Base-by-base conservation (phyloP, 2,113 vertebrate species). In the Blennius ocellaris region DNA sequence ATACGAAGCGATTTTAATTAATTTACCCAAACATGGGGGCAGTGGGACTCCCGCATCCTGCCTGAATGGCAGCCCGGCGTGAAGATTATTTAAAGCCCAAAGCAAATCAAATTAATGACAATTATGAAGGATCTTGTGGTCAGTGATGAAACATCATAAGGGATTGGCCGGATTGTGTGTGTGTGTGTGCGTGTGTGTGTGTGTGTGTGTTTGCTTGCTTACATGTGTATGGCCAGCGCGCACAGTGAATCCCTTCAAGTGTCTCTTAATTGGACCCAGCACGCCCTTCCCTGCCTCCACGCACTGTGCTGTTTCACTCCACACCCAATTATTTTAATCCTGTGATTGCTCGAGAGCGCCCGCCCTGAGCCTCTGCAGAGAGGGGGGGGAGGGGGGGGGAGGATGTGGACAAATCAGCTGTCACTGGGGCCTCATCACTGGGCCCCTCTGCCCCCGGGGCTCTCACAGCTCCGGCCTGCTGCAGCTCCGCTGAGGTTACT, bases 221-320 rank as follows among this genome's bases (percentile, higher is more conserved):
- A 17, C 52, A 78, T 61, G 62, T 9, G 43, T 57, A 21, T 60
- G 65, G 45, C 41, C 15, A 59, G 89, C 92, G 93, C 92, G 91
- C 87, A 78, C 84, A 88, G 88, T 55, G 40, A 73, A 91, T 93
- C 88, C 92, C 88, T 88, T 92, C 84, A 94, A 92, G 91, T 86
- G 75, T 83, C 88, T 94, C 88, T 87, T 95, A 95, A 96, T 96
- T 95, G 94, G 93, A 94, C 92, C 4, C 95, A 96, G 95, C 95
- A 93, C 83, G 92, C 86, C 87, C 82, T 79, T 74, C 76, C 75
- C 75, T 85, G 89, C 92, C 92, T 36, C 93, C 94, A 91, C 72
- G 92, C 79, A 38, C 79, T 85, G 92, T 93, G 85, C 93, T 90
- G 89, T 92, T 94, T 92, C 91, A 90, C 72, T n/a, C 82, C 91